Evolutionary conservation across 2,113 vertebrate species (phyloP), one percentile per base, ranked within the genome.

Genomic region (Siphamia tubifer): DNA sequence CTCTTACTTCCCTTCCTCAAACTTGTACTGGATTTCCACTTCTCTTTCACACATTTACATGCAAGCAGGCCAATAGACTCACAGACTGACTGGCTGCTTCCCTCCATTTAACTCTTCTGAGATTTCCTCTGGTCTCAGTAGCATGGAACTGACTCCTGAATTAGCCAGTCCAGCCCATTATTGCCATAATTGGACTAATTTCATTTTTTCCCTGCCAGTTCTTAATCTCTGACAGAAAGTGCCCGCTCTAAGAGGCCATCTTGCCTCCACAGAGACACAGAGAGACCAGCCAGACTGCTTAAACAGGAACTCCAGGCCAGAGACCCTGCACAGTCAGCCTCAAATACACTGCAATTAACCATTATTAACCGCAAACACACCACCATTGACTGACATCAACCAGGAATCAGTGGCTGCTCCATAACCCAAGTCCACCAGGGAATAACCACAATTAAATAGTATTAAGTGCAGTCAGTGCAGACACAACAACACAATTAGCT

Each of bases 131-230:
- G 49, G 39, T 72, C 73, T 62, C 52, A 57, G 63, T 52, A 68
- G 54, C 53, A 42, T 67, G 65, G 54, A 44, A 63, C 77, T 57
- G 71, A 80, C 74, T 76, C 77, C 77, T 75, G 66, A 86, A 85
- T 88, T 82, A 91, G 72, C 71, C 75, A 54, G 68, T 67, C 63
- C 79, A 39, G 67, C 81, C 87, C 77, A 81, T 92, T 89, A 90
- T 87, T 84, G 57, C 52, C 49, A 67, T 87, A 88, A 88, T 87
- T 90, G 89, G 75, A 81, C 79, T 90, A 82, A 92, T 92, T 91
- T 85, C 78, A 89, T 92, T 85, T 85, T 40, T 84, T 82, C 55
- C 57, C 83, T 71, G 74, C 83, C 81, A 83, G 86, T 83, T 83
- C 82, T 83, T 89, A 81, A 89, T 90, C 89, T 84, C 71, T 70